Percentiles rank a stretch among this genome's conserved stretches.
These are phyloP conservation scores for Drosophila pegasa DNA, from an alignment of 2,888 invertebrate genomes.

Conservation along the genomic window DNA sequence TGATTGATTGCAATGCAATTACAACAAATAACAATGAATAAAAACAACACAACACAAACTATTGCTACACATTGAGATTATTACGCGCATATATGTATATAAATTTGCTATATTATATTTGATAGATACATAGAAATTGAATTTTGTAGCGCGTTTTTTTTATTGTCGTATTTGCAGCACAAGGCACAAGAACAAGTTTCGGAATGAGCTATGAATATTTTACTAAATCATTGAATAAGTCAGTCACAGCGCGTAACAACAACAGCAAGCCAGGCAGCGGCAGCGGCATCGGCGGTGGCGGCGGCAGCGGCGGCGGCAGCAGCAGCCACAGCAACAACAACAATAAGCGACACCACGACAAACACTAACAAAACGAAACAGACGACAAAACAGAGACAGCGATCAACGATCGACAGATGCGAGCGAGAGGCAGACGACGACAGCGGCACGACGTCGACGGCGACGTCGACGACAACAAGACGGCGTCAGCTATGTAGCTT, in stretches of 20 bases:
- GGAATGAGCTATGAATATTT: slow-evolving; percentile 72
- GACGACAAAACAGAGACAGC: slow-evolving; percentile 48
- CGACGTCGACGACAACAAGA: slow-evolving; percentile 45
- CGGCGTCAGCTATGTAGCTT: slow-evolving; percentile 63
- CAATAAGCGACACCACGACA: slow-evolving; percentile 68
- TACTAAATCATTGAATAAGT: slow-evolving; percentile 71
- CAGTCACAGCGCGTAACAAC: slow-evolving; percentile 70
- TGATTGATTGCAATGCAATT: slow-evolving; percentile 27
- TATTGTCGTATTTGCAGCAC: slow-evolving; percentile 53
- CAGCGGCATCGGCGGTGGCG: slow-evolving; percentile 8
- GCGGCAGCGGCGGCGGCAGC: slow-evolving; percentile 9
- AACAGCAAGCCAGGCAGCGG: slow-evolving; percentile 35
- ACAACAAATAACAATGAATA: slow-evolving; percentile 59
- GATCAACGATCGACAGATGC: slow-evolving; percentile 65
- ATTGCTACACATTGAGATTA: slow-evolving; percentile 36
- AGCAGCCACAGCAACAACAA: slow-evolving; percentile 53
- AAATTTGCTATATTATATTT: slow-evolving; percentile 20
- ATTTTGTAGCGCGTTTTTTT: slow-evolving; percentile 54
- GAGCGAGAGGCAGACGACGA: slow-evolving; percentile 48
- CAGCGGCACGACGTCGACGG: slow-evolving; percentile 30
- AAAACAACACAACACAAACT: slow-evolving; percentile 41
- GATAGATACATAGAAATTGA: slow-evolving; percentile 58
- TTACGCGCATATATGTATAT: slow-evolving; percentile 29
- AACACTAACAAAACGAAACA: slow-evolving; percentile 64
- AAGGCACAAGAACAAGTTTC: slow-evolving; percentile 67